Percentiles rank a stretch among this genome's conserved stretches.
phyloP scores from a whole-genome alignment of 2,888 invertebrate genomes.

The Pollenia labialis region DNA sequence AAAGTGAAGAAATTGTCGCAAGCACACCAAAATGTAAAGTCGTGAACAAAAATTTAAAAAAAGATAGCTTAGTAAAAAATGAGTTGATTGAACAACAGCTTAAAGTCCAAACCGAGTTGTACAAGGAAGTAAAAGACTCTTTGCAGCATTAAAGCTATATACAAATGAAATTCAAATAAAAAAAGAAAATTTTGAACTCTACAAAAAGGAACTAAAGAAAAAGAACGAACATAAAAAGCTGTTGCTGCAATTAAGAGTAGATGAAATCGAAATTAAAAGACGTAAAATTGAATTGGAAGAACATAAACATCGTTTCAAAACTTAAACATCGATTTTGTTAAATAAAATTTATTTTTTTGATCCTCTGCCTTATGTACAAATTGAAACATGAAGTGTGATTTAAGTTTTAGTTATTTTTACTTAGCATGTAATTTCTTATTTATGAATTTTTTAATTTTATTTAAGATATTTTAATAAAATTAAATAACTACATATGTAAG shows the following conservation, averaged over 20 bases:
- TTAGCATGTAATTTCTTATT: too few species aligned
- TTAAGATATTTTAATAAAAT: too few species aligned
- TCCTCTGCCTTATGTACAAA: too few species aligned
- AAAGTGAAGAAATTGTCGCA: constrained; percentile 12
- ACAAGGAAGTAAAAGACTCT: constrained; percentile 23
- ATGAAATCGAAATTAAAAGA: constrained; percentile 23
- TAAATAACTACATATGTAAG: too few species aligned
- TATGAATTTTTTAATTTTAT: too few species aligned
- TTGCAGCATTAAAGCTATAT: constrained; percentile 14
- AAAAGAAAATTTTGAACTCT: constrained; percentile 12
- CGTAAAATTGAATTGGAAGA: constrained; percentile 21
- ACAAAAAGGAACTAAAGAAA: constrained; percentile 7
- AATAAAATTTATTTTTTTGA: too few species aligned
- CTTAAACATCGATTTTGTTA: too few species aligned
- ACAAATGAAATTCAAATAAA: constrained; percentile 4
- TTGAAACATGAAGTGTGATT: too few species aligned
- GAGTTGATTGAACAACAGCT: constrained; percentile 29
- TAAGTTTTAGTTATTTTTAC: too few species aligned
- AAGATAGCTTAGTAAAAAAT: not conserved
- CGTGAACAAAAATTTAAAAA: not conserved
- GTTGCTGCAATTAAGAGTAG: constrained; percentile 17
- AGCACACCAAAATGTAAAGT: constrained; percentile 11
- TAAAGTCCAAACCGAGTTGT: constrained; percentile 22
- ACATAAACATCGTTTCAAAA: constrained; percentile 10
- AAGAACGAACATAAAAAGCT: constrained; percentile 1